Base-by-base conservation (phyloP, 2,797 vertebrate species). In the Acrossocheilus wenchowensis region DNA sequence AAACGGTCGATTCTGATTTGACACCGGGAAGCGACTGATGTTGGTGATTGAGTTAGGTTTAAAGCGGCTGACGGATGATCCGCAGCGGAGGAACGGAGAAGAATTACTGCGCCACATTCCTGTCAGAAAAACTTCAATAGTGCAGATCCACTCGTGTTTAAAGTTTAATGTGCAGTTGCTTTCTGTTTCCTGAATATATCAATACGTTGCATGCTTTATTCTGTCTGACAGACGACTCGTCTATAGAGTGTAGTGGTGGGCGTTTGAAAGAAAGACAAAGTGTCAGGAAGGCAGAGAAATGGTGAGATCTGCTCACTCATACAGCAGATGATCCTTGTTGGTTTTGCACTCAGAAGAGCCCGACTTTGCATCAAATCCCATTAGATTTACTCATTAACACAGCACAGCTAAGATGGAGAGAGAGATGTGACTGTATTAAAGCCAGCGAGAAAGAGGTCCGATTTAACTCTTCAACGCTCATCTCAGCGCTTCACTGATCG, bases 331-430 rank as follows among this genome's bases (percentile, higher is more conserved):
- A 48, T 52, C 30, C 26, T 12, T 23, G 74, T 39, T 57, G 17
- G 74, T 77, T 19, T 36, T 36, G 74, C 9, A 43, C 30, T 26
- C 34, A 39, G 75, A 81, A 30, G 86, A 81, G 82, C 74, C 80
- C 77, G 82, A 87, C 82, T 89, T 85, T 39, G 68, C 84, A 85
- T 87, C 79, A 85, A 84, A 84, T 82, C 69, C 81, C 83, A 88
- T 84, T 82, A 86, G 48, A 82, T 83, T 88, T 80, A 23, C 39
- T 72, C 36, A 72, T 72, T 23, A 72, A 71, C n/a, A 72, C 19
- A 14, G 26, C 26, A 68, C 30, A 68, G 64, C 15, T n/a, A 48
- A 6, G 41, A 9, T 11, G 10, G 36, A 43, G 43, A 48, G 21
- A 14, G 41, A 48, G 23, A 48, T 68, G 72, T n/a, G 72, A 30